phyloP scores from a whole-genome alignment of 2,113 vertebrate species.

The Atrichornis clamosus region DNA sequence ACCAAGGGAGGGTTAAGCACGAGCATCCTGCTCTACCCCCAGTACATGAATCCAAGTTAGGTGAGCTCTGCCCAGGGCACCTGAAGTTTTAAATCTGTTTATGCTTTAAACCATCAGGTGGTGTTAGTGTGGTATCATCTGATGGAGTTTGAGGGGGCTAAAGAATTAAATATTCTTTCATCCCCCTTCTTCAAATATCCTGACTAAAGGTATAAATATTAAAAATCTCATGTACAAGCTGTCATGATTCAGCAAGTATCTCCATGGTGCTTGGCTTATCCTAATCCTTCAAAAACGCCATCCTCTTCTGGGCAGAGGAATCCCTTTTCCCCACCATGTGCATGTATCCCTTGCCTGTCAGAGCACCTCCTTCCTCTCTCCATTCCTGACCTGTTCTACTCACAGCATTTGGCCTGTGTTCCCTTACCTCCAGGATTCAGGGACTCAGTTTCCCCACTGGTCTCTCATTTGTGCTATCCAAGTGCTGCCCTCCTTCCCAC shows the following conservation, averaged over 20 bases:
- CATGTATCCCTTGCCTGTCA: too few relatives aligned
- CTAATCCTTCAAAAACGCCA: neutral
- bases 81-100: neutral
- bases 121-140: neutral
- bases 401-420: neutral
- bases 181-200: neutral
- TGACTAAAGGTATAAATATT: neutral
- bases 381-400: neutral
- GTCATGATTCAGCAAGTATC: neutral
- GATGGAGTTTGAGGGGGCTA: rapidly evolving
- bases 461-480: rapidly evolving
- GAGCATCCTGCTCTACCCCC: neutral
- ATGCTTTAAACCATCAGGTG: neutral
- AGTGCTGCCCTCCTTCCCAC: rapidly evolving
- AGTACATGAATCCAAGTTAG: neutral
- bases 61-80: neutral
- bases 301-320: neutral
- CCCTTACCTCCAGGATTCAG: neutral
- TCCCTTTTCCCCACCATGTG: neutral
- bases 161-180: neutral
- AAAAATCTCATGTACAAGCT: neutral
- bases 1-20: neutral
- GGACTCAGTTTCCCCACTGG: neutral
- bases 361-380: neutral
- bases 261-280: neutral